These are phyloP conservation scores for Esperia sulphurella DNA, from an alignment of 2,888 invertebrate genomes.

Conservation along the genomic window DNA sequence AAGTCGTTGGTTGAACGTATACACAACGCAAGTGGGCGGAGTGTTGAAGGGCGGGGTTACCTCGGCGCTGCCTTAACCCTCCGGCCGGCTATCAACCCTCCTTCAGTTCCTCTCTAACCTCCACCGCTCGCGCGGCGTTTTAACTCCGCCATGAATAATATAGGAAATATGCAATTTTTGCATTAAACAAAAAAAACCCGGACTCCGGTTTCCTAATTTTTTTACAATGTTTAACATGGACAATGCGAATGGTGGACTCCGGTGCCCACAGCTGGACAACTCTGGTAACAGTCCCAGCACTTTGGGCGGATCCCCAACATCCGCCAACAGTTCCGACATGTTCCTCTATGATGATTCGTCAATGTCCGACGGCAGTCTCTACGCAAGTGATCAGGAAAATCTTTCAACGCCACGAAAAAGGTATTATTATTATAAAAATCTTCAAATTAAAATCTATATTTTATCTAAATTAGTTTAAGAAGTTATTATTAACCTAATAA, in stretches of 20 bases:
- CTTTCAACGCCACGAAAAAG: conserved; percentile 82
- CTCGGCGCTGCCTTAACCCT: not conserved
- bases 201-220: not conserved
- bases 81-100: not conserved
- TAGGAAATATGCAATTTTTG: not conserved
- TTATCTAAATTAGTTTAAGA: no score
- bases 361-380: conserved; percentile 82
- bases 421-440: conserved; percentile 45
- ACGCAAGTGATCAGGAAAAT: conserved; percentile 91
- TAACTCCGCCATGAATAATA: no score
- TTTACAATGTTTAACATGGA: conserved; percentile 43
- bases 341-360: conserved; percentile 83
- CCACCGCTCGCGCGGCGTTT: not conserved
- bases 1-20: no score
- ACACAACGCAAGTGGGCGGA: not conserved
- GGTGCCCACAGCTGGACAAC: conserved; percentile 33
- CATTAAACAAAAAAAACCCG: no score
- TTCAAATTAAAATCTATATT: no score
- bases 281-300: conserved; percentile 28
- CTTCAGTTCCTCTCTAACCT: not conserved
- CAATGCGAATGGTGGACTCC: conserved; percentile 26
- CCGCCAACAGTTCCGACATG: conserved; percentile 82
- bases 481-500: no score
- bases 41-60: not conserved
- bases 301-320: conserved; percentile 59